Conservation (phyloP, 2,113 vertebrate species). For the Dendropsophus ebraccatus region DNA sequence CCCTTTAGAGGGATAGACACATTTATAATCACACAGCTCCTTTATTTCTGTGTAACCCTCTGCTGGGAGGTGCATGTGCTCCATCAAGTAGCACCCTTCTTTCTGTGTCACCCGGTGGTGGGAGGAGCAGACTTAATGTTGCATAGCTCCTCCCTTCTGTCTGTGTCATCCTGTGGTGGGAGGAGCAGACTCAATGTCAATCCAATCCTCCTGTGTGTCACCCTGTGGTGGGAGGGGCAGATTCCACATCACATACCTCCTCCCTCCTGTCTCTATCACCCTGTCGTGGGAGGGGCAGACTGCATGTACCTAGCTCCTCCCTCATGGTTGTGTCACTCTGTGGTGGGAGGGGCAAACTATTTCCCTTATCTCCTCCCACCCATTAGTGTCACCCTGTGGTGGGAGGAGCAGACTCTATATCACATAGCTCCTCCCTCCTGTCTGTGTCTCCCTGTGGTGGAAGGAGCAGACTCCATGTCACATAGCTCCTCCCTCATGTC, state of each 20-base stretch:
- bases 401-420: too few species aligned
- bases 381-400: too few species aligned
- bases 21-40: neutral
- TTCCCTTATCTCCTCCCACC: too few species aligned
- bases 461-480: neutral
- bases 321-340: neutral
- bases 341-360: neutral
- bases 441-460: too few species aligned
- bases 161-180: slow-evolving; percentile 10
- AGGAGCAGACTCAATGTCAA: too few species aligned
- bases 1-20: neutral
- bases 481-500: neutral
- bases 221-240: neutral
- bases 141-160: neutral
- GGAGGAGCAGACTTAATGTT: neutral
- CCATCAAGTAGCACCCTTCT: neutral
- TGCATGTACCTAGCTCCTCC: neutral
- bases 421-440: too few species aligned
- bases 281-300: neutral
- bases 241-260: neutral
- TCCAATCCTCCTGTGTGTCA: too few species aligned
- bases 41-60: neutral
- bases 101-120: neutral
- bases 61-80: neutral
- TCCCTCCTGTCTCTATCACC: neutral